phyloP scores from a whole-genome alignment of 2,113 vertebrate genomes.

The Catagonus wagneri region DNA sequence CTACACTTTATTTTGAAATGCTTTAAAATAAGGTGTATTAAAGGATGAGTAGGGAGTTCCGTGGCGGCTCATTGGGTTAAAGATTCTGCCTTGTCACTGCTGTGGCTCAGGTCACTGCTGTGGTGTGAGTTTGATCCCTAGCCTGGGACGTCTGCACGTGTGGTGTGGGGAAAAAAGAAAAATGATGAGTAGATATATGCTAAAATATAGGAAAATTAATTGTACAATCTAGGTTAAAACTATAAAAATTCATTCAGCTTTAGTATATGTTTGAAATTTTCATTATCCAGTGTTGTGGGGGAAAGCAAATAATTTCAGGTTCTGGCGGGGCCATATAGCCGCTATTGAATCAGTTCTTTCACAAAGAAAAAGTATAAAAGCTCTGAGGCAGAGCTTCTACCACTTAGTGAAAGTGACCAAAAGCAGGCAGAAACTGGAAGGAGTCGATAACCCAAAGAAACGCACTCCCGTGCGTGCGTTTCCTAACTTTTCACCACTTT shows the following conservation, averaged over 20 bases:
- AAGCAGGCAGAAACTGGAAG: not conserved
- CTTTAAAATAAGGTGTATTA: not conserved
- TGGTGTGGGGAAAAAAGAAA: too few relatives aligned
- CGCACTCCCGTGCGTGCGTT: rapidly evolving
- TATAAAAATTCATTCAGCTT: not conserved
- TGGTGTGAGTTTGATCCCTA: too few relatives aligned
- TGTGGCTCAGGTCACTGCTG: too few relatives aligned
- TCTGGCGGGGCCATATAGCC: not conserved
- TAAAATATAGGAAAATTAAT: not conserved
- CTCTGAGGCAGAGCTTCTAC: not conserved
- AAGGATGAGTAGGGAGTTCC: too few relatives aligned
- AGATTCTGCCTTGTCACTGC: too few relatives aligned
- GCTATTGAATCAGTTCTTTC: not conserved
- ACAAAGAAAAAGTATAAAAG: not conserved
- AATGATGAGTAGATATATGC: not conserved
- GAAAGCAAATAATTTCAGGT: not conserved
- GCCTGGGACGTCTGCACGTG: not conserved
- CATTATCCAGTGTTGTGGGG: not conserved
- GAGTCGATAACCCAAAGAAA: not conserved
- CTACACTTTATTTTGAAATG: constrained; percentile 1
- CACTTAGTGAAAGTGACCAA: not conserved
- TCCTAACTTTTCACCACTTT: not conserved
- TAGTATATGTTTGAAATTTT: not conserved
- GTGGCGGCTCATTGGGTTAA: too few relatives aligned
- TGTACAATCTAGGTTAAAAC: not conserved